A percentile compares a stretch with the other conserved stretches of the same genome.
Conservation (phyloP, 2,113 vertebrate genomes). For the Tachycineta bicolor region DNA sequence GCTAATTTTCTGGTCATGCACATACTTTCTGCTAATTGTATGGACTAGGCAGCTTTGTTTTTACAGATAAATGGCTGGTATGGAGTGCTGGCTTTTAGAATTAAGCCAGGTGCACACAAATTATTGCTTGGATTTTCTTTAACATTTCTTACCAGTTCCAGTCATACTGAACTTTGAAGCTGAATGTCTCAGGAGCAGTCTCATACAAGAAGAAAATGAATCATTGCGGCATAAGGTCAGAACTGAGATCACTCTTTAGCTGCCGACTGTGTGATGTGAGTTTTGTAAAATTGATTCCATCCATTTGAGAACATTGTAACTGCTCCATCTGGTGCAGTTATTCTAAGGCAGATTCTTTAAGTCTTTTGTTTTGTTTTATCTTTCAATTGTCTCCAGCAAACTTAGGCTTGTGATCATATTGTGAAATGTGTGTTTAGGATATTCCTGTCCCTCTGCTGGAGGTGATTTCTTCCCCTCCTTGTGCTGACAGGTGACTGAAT, state of each 20-base stretch:
- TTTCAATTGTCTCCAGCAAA: not conserved
- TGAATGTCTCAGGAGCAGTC: conserved; percentile 86
- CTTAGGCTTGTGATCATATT: not conserved
- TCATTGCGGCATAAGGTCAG: conserved; percentile 87
- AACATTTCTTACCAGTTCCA: conserved; percentile 86
- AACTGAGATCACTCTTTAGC: not conserved
- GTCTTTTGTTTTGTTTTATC: not conserved
- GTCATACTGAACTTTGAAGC: conserved; percentile 92
- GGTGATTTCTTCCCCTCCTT: not conserved
- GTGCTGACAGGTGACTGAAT: not conserved
- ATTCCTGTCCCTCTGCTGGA: not conserved
- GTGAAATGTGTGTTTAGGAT: not conserved
- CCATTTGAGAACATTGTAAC: not conserved
- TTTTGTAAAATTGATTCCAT: not conserved
- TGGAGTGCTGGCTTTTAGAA: not conserved
- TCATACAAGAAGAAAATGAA: conserved; percentile 91
- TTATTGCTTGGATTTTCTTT: conserved; percentile 65
- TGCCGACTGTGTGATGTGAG: not conserved
- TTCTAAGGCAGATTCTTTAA: not conserved
- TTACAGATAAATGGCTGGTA: not conserved
- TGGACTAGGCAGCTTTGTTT: not conserved
- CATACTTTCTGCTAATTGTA: not conserved
- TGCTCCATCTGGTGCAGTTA: not conserved
- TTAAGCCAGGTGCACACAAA: not conserved
- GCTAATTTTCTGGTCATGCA: not conserved